These are phyloP conservation scores for Sceloporus undulatus DNA, from an alignment of 2,113 vertebrate species.

Conservation along the genomic window DNA sequence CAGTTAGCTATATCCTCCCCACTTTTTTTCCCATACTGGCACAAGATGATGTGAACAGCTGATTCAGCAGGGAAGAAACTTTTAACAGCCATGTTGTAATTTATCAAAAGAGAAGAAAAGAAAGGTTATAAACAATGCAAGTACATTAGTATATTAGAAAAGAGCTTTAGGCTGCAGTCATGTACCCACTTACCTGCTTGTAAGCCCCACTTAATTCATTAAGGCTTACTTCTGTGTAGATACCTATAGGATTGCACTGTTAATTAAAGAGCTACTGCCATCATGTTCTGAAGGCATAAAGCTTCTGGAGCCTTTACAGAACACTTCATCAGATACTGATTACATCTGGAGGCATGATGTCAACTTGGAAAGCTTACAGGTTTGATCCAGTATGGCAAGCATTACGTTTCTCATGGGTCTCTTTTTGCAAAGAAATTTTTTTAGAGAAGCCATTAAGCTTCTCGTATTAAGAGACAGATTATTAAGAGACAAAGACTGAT, in stretches of 20 bases:
- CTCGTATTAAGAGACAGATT: too few species aligned
- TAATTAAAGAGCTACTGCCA: constrained; percentile 70
- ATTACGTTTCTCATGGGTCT: constrained; percentile 63
- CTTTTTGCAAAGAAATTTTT: constrained; percentile 49
- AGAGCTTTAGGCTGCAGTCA: constrained; percentile 45
- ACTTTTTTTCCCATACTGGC: constrained; percentile 18
- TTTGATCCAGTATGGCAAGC: constrained; percentile 69
- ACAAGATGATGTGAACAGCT: constrained; percentile 28
- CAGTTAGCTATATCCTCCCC: constrained; percentile 40
- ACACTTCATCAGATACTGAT: constrained; percentile 71
- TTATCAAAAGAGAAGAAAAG: constrained; percentile 52
- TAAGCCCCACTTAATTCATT: not conserved
- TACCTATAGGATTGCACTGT: not conserved
- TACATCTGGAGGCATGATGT: constrained; percentile 46
- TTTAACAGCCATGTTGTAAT: constrained; percentile 54
- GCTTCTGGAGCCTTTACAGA: constrained; percentile 64
- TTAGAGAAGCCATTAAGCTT: too few species aligned
- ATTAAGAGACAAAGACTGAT: constrained; percentile 37
- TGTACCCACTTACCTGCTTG: not conserved
- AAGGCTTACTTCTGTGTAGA: not conserved
- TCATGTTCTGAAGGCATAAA: constrained; percentile 63
- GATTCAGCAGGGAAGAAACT: constrained; percentile 44
- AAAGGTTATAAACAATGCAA: constrained; percentile 60
- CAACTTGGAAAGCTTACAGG: constrained; percentile 30
- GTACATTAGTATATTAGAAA: constrained; percentile 55